Conservation (phyloP, 64 coral and sea anemone genomes). For the Montipora cactus region DNA sequence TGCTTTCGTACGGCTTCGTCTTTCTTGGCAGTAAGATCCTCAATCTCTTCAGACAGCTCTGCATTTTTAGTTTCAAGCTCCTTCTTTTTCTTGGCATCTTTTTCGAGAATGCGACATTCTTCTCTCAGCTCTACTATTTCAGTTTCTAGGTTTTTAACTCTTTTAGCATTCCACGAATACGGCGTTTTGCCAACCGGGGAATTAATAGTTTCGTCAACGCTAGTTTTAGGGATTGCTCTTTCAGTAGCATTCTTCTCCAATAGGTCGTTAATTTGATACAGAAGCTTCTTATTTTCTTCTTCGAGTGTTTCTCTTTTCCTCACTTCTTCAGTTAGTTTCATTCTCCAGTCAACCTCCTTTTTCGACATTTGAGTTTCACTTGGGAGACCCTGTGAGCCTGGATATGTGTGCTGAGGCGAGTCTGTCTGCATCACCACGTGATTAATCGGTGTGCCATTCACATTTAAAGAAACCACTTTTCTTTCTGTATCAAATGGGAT, state of each 20-base stretch:
- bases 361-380: background rate
- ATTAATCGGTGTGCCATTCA: slow-evolving; percentile 25
- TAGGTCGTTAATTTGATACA: slow-evolving; percentile 81
- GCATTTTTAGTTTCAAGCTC: slow-evolving; percentile 82
- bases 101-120: slow-evolving; percentile 52
- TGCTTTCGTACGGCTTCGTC: slow-evolving; percentile 85
- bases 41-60: slow-evolving; percentile 82
- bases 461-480: slow-evolving; percentile 32
- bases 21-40: slow-evolving; percentile 58
- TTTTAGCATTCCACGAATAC: slow-evolving; percentile 24
- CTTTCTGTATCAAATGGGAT: slow-evolving; percentile 60
- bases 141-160: slow-evolving; percentile 45
- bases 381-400: background rate
- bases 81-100: slow-evolving; percentile 69
- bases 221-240: background rate
- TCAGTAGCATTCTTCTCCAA: background rate
- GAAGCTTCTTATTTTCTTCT: slow-evolving; percentile 88
- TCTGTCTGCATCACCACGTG: slow-evolving; percentile 19
- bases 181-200: background rate
- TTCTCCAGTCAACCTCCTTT: slow-evolving; percentile 30
- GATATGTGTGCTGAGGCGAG: background rate
- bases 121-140: slow-evolving; percentile 71
- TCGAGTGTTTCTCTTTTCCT: slow-evolving; percentile 71
- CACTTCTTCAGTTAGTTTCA: slow-evolving; percentile 55
- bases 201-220: background rate